Percentiles rank a stretch among this genome's conserved stretches.
Conservation (phyloP, 1,140 invertebrate genomes). For the Ericerus pela region DNA sequence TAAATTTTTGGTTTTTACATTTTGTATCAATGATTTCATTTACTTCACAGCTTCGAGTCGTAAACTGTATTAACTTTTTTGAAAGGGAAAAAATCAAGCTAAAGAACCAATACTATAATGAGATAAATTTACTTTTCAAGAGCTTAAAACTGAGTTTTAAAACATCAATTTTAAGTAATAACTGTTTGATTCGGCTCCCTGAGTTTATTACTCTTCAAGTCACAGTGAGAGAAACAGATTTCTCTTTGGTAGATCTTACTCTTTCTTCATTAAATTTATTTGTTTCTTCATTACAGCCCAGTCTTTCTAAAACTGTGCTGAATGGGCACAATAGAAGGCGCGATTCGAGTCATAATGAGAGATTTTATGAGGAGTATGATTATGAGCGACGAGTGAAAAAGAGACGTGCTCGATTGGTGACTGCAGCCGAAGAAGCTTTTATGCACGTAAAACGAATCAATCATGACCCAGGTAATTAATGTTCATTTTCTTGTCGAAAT, state of each 20-base stretch:
- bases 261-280: not conserved
- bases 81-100: too few relatives aligned
- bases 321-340: conserved; percentile 55
- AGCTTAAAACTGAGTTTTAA: too few relatives aligned
- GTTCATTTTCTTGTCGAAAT: not conserved
- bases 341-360: conserved; percentile 83
- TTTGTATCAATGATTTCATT: too few relatives aligned
- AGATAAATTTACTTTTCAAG: too few relatives aligned
- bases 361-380: conserved; percentile 95
- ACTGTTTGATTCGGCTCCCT: too few relatives aligned
- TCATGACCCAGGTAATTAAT: conserved; percentile 28
- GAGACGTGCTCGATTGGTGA: conserved; percentile 69
- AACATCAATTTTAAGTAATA: too few relatives aligned
- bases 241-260: not conserved
- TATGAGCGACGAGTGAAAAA: conserved; percentile 87
- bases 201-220: too few relatives aligned
- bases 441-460: conserved; percentile 79
- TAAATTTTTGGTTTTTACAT: too few relatives aligned
- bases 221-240: too few relatives aligned
- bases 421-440: conserved; percentile 92
- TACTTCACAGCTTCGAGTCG: too few relatives aligned
- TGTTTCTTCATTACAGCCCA: conserved; percentile 33
- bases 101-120: too few relatives aligned
- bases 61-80: too few relatives aligned
- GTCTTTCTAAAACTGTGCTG: conserved; percentile 44